Base-by-base conservation (phyloP, 2,888 invertebrate species). In the Yponomeuta cagnagella region DNA sequence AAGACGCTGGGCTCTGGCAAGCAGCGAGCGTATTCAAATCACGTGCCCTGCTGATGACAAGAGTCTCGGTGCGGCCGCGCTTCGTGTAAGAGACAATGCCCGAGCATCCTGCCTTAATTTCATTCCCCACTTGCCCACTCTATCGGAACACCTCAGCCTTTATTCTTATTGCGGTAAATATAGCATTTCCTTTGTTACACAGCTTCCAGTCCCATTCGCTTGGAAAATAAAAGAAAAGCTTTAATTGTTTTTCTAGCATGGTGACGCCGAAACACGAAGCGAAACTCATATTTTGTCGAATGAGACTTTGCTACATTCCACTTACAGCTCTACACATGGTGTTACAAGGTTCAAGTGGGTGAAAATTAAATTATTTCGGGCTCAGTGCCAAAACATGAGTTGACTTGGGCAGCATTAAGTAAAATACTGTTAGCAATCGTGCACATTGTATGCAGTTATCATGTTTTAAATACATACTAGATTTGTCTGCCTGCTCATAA, bases 1-100 rank as follows among this genome's bases (percentile, higher is more conserved):
- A 58, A 58, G 52, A 58, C 52, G 52, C 15, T 58, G 52, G 52
- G 52, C 52, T 1, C 10, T 52, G 52, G 52, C 12, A 15, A 58
- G 52, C 52, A 58, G 52, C 52, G 2, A 58, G 52, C 52, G 72
- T 74, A 79, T 79, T 80, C 79, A 64, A 73, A 76, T 77, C 78
- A 79, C 77, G 77, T 63, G 72, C 72, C 63, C n/a, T 70, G 64
- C 74, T 75, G 74, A 77, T 77, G 77, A 74, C 76, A 77, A 72
- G 68, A 58, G 52, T 12, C 52, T 58, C 15, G 52, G 15, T 43
- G 43, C 43, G 43, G 8, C 43, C 43, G 43, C 43, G 43, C 43
- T 43, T 43, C 43, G 43, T 58, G 52, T 58, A 58, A 15, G 52
- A 58, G 52, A 58, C 52, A 58, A 58, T 58, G 52, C 52, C 15